phyloP scores from a whole-genome alignment of 1,140 invertebrate species.

The Ceratitis capitata region DNA sequence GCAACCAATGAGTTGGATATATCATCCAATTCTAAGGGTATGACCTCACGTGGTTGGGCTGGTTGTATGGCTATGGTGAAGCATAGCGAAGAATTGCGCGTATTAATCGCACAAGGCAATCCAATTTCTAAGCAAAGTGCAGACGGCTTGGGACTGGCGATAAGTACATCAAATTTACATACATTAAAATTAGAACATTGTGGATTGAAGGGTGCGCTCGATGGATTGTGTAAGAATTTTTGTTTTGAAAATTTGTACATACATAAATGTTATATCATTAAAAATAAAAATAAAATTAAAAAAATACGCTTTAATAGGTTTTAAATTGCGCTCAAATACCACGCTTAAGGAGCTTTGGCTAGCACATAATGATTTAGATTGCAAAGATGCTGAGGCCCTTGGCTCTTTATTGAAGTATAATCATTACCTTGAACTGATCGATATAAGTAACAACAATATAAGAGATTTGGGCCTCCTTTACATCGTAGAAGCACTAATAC shows the following conservation, averaged over 20 bases:
- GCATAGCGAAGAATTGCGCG: constrained; percentile 58
- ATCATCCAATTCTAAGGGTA: constrained; percentile 78
- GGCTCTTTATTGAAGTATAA: constrained; percentile 76
- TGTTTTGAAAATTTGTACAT: too few relatives aligned
- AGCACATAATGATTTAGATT: constrained; percentile 81
- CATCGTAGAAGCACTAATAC: constrained; percentile 77
- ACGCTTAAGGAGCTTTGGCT: constrained; percentile 83
- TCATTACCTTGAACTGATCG: constrained; percentile 78
- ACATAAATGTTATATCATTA: too few relatives aligned
- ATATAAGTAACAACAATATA: constrained; percentile 80
- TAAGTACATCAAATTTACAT: constrained; percentile 73
- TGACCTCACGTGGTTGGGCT: constrained; percentile 77
- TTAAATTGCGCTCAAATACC: constrained; percentile 82
- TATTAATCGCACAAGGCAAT: constrained; percentile 60
- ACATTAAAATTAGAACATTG: constrained; percentile 81
- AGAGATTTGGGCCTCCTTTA: constrained; percentile 78
- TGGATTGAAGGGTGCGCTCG: constrained; percentile 73
- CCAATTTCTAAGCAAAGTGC: constrained; percentile 60
- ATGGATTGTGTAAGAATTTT: constrained; percentile 72
- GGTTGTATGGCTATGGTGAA: constrained; percentile 61
- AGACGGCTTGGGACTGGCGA: constrained; percentile 55
- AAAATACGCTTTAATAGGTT: constrained; percentile 68
- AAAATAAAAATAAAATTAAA: not conserved
- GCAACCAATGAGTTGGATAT: constrained; percentile 82
- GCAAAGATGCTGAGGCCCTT: constrained; percentile 81